A percentile compares a stretch with the other conserved stretches of the same genome.
phyloP scores from a whole-genome alignment of 2,888 invertebrate genomes.

The Sphinx pinastri region DNA sequence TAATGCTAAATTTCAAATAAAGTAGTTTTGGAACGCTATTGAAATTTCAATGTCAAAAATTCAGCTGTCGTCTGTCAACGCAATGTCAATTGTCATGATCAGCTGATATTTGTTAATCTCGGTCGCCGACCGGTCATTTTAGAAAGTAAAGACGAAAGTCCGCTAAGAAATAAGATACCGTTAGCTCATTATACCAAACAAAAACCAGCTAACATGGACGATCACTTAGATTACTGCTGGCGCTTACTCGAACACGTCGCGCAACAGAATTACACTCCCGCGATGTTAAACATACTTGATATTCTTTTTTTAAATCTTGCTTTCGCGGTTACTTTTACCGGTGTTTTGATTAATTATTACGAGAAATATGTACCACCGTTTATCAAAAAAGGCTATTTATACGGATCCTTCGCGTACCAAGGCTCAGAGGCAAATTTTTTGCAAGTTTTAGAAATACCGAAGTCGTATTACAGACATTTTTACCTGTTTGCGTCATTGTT shows the following conservation, averaged over 20 bases:
- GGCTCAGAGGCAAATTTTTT: constrained; percentile 74
- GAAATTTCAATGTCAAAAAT: no score
- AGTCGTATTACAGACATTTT: constrained; percentile 92
- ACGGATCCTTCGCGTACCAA: constrained; percentile 88
- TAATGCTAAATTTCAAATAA: no score
- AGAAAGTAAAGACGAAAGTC: constrained; percentile 1
- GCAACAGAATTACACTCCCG: not conserved
- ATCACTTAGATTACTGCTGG: not conserved
- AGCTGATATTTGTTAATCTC: no score
- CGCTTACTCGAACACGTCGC: not conserved
- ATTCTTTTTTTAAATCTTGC: constrained; percentile 73
- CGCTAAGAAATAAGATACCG: not conserved
- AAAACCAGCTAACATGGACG: not conserved
- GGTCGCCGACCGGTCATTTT: not conserved
- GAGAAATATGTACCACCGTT: constrained; percentile 87
- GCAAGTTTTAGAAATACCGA: constrained; percentile 87
- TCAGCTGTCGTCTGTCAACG: no score
- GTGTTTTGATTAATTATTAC: constrained; percentile 85
- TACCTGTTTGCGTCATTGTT: constrained; percentile 88
- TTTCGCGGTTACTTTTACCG: constrained; percentile 78
- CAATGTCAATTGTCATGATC: no score
- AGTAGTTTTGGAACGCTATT: no score
- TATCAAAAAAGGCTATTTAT: constrained; percentile 86
- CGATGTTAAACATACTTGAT: constrained; percentile 69
- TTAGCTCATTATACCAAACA: not conserved